A percentile compares a stretch with the other conserved stretches of the same genome.
Evolutionary conservation across 2,797 vertebrate genomes (phyloP).

Genomic region (Pangasius mekongensis): DNA sequence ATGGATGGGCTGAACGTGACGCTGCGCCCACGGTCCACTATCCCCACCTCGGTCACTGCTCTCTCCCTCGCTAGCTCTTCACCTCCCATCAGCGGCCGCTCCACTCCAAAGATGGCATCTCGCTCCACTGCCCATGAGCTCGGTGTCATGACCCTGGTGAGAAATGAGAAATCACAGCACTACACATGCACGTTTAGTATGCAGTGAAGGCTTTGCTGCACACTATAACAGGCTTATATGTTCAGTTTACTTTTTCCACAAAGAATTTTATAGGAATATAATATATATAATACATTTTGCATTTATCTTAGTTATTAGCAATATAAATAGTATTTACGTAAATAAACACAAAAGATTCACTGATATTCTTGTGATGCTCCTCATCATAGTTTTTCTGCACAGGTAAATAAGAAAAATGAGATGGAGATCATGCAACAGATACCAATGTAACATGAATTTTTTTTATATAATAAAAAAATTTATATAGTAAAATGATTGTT

Average conservation of each 20-base stretch:
- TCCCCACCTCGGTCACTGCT: constrained; percentile 92
- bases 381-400: not conserved
- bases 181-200: not conserved
- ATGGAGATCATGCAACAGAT: not conserved
- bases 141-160: constrained; percentile 95
- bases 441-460: not conserved
- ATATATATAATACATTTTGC: not conserved
- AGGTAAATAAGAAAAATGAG: not conserved
- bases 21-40: constrained; percentile 84
- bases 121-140: constrained; percentile 90
- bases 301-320: not conserved
- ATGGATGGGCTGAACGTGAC: constrained; percentile 94
- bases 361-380: not conserved
- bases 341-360: not conserved
- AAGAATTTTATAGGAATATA: not conserved
- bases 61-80: constrained; percentile 91
- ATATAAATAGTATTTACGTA: constrained; percentile 4
- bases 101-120: constrained; percentile 87
- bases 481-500: not conserved
- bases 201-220: not conserved
- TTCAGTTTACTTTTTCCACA: not conserved
- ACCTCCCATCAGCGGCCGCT: constrained; percentile 87
- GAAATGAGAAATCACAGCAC: constrained; percentile 49
- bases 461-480: no score
- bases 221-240: not conserved